A percentile compares a stretch with the other conserved stretches of the same genome.
Evolutionary conservation across 2,888 invertebrate species (phyloP).

Genomic region (Allophyes oxyacanthae): DNA sequence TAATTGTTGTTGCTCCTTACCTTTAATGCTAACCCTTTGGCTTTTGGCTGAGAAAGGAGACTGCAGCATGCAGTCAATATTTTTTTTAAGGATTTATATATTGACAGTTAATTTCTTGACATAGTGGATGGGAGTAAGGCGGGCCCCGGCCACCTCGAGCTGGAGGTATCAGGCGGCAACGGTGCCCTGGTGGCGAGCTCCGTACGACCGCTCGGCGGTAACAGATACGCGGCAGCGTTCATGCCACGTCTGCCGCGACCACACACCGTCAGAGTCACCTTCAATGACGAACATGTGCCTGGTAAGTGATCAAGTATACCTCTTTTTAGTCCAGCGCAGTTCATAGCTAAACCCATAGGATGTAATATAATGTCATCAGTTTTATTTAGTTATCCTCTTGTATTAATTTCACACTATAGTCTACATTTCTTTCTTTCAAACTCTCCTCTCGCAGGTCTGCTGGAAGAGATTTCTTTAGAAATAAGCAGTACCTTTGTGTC

Average conservation of each 20-base stretch:
- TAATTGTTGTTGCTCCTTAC: no score
- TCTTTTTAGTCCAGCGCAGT: neutral
- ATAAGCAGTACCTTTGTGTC: no score
- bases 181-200: conserved; percentile 98
- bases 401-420: no score
- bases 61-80: no score
- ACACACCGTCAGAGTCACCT: conserved; percentile 97
- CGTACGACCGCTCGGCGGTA: conserved; percentile 96
- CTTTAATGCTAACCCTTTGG: no score
- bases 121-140: conserved; percentile 98
- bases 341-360: neutral
- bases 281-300: conserved; percentile 97
- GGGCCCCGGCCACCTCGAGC: conserved; percentile 98
- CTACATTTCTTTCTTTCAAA: no score
- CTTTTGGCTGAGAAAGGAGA: no score
- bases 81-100: no score
- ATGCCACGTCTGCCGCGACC: conserved; percentile 96
- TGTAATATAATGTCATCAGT: no score
- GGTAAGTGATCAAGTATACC: conserved; percentile 91
- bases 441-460: no score
- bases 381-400: no score
- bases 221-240: conserved; percentile 97
- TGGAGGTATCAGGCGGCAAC: conserved; percentile 93
- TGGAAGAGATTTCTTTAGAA: no score
- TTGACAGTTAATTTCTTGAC: neutral